Evolutionary conservation across 2,888 invertebrate species (phyloP).

Genomic region (Anaspis maculata): DNA sequence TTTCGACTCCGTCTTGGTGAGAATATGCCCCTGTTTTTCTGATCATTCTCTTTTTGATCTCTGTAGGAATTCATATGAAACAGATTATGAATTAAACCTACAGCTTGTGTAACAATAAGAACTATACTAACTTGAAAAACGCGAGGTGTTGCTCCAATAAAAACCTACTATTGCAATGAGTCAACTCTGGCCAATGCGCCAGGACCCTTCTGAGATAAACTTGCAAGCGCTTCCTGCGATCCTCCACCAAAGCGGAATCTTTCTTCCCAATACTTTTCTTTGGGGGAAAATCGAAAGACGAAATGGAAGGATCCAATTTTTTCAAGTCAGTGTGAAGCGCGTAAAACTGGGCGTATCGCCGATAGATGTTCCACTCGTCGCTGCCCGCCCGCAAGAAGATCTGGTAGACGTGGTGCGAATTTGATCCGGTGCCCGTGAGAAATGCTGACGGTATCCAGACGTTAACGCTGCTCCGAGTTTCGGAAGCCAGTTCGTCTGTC

Average conservation of each 20-base stretch:
- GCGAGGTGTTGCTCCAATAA: slow-evolving; percentile 73
- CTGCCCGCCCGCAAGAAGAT: slow-evolving; percentile 69
- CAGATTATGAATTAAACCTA: too few species aligned
- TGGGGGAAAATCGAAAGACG: slow-evolving; percentile 84
- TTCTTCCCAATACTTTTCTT: slow-evolving; percentile 92
- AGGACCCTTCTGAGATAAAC: slow-evolving; percentile 79
- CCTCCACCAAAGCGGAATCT: slow-evolving; percentile 81
- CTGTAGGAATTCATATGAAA: slow-evolving; percentile 22
- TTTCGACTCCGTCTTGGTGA: slow-evolving; percentile 26
- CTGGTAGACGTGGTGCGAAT: slow-evolving; percentile 85
- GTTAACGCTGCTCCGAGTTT: slow-evolving; percentile 55
- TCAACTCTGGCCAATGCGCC: slow-evolving; percentile 69
- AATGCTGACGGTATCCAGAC: slow-evolving; percentile 86
- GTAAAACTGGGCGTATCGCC: slow-evolving; percentile 89
- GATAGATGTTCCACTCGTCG: slow-evolving; percentile 94
- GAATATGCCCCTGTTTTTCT: slow-evolving; percentile 27
- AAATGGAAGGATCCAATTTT: slow-evolving; percentile 71
- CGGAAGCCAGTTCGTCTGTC: slow-evolving; percentile 39
- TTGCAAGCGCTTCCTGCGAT: slow-evolving; percentile 75
- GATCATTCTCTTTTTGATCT: slow-evolving; percentile 32
- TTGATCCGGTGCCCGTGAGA: slow-evolving; percentile 61
- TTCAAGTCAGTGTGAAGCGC: slow-evolving; percentile 76
- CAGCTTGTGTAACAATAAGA: too few species aligned
- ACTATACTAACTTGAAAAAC: slow-evolving; percentile 74
- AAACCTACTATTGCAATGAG: slow-evolving; percentile 66